Conservation (phyloP, 2,888 invertebrate genomes). For the Drosophila kokeensis region DNA sequence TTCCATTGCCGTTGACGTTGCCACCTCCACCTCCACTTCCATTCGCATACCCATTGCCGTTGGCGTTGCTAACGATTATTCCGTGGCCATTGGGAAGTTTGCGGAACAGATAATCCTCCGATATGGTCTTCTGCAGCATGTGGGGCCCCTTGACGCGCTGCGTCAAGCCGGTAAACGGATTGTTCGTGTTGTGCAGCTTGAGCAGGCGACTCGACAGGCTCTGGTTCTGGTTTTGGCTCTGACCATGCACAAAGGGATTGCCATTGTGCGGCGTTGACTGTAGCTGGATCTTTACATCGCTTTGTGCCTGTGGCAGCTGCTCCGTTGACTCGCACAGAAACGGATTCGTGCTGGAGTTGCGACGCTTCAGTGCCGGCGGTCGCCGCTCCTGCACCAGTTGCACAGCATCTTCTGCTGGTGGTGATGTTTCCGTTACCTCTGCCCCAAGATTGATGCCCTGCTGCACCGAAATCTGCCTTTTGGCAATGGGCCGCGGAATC, state of each 20-base stretch:
- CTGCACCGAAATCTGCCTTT: slow-evolving; percentile 80
- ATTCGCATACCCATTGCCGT: slow-evolving; percentile 46
- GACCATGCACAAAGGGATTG: slow-evolving; percentile 67
- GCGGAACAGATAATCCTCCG: slow-evolving; percentile 84
- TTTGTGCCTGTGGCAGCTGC: slow-evolving; percentile 32
- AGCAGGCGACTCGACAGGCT: slow-evolving; percentile 73
- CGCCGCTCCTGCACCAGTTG: slow-evolving; percentile 34
- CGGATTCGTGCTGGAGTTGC: slow-evolving; percentile 83
- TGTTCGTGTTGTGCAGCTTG: slow-evolving; percentile 72
- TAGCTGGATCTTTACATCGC: not conserved
- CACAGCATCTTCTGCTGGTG: not conserved
- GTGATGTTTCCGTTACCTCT: slow-evolving; percentile 13
- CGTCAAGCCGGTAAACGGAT: slow-evolving; percentile 79
- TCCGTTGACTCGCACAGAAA: slow-evolving; percentile 79
- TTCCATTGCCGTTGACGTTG: slow-evolving; percentile 57
- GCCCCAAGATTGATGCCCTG: slow-evolving; percentile 60
- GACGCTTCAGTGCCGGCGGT: slow-evolving; percentile 62
- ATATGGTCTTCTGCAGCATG: slow-evolving; percentile 84
- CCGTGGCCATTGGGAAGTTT: slow-evolving; percentile 66
- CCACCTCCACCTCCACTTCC: slow-evolving; percentile 41
- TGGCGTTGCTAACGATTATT: slow-evolving; percentile 19
- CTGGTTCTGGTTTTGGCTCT: slow-evolving; percentile 22
- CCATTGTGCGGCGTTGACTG: slow-evolving; percentile 47
- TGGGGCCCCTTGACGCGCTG: slow-evolving; percentile 82
- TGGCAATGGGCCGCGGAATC: slow-evolving; percentile 83